These are phyloP conservation scores for Oophaga pumilio DNA, from an alignment of 2,113 vertebrate species.

Conservation along the genomic window DNA sequence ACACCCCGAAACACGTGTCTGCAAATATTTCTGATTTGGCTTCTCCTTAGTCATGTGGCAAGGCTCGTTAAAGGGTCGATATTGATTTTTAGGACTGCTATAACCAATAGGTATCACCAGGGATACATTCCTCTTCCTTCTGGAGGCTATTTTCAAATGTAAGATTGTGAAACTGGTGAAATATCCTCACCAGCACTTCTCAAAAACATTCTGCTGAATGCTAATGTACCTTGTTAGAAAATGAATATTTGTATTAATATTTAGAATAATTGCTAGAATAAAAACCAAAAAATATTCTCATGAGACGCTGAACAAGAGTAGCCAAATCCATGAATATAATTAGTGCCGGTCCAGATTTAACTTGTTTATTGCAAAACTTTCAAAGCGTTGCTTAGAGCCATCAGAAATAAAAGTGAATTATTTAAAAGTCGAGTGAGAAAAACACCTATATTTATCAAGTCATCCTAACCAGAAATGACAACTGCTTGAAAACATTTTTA, in stretches of 20 bases:
- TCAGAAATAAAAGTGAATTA: constrained; percentile 33
- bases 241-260: not conserved
- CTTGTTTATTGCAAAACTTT: constrained; percentile 39
- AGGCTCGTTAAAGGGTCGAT: no score
- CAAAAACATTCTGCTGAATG: not conserved
- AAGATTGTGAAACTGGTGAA: not conserved
- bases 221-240: not conserved
- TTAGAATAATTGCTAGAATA: not conserved
- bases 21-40: no score
- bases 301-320: not conserved
- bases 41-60: no score
- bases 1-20: no score
- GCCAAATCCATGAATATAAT: constrained; percentile 38
- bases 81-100: no score
- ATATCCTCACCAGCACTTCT: not conserved
- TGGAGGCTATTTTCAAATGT: no score
- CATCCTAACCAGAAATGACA: not conserved
- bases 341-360: constrained; percentile 19
- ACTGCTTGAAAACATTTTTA: not conserved
- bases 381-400: constrained; percentile 33
- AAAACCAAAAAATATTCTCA: not conserved
- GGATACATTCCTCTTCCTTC: no score
- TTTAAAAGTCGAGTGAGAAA: constrained; percentile 25
- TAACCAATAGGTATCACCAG: no score
- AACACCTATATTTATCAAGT: constrained; percentile 31